Conservation (phyloP, 2,888 invertebrate genomes). For the Polyploca ridens region DNA sequence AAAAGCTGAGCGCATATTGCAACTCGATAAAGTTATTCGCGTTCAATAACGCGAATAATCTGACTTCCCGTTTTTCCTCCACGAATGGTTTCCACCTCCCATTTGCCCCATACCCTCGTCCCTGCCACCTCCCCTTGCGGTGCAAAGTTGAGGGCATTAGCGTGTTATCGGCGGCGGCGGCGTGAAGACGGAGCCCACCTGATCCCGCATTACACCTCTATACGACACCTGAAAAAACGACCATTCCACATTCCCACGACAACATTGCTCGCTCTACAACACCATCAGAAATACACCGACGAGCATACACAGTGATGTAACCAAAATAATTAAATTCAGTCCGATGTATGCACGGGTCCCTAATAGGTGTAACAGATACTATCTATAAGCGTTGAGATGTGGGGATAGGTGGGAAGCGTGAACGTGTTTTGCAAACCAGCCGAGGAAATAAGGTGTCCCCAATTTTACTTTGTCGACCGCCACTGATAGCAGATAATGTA, state of each 20-base stretch:
- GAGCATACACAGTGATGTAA: constrained; percentile 51
- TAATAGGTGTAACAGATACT: constrained; percentile 80
- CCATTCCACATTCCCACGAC: constrained; percentile 20
- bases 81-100: constrained; percentile 56
- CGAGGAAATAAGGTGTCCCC: constrained; percentile 81
- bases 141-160: constrained; percentile 85
- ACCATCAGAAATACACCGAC: neutral
- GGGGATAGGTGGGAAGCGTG: constrained; percentile 82
- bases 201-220: constrained; percentile 59
- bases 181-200: constrained; percentile 83
- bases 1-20: constrained; percentile 59
- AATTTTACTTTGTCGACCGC: constrained; percentile 80
- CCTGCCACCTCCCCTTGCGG: constrained; percentile 68
- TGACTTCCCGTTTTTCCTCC: constrained; percentile 80
- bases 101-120: constrained; percentile 34
- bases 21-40: constrained; percentile 79
- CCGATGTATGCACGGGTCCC: constrained; percentile 29
- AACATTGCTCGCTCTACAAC: constrained; percentile 45
- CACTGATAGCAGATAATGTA: constrained; percentile 77
- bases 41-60: constrained; percentile 82
- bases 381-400: constrained; percentile 84
- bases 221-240: constrained; percentile 48
- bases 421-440: constrained; percentile 83
- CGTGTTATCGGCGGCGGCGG: constrained; percentile 82
- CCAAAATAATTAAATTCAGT: constrained; percentile 20